Conservation (phyloP, 2,888 invertebrate genomes). For the Metalampra italica region DNA sequence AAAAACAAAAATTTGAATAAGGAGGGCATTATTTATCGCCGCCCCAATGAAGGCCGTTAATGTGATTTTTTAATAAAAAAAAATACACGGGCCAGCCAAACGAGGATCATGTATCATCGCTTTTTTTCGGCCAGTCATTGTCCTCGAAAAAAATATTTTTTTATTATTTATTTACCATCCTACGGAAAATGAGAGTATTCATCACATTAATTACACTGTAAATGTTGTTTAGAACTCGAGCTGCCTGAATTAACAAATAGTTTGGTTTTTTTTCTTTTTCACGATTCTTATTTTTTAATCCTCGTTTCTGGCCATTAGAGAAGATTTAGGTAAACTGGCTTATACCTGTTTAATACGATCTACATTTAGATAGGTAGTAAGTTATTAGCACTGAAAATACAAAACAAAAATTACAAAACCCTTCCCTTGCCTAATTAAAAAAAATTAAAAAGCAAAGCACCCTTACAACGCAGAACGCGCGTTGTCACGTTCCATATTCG, state of each 20-base stretch:
- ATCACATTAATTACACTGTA: conserved; percentile 61
- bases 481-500: conserved; percentile 78
- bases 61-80: conserved; percentile 77
- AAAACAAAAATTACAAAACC: conserved; percentile 31
- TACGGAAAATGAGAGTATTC: conserved; percentile 53
- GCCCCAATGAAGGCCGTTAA: conserved; percentile 78
- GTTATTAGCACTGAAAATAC: not conserved
- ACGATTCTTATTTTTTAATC: conserved; percentile 13
- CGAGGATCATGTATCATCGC: conserved; percentile 78
- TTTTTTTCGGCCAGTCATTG: conserved; percentile 75
- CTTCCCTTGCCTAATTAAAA: conserved; percentile 72
- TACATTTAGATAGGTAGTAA: too few species aligned
- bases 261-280: conserved; percentile 11
- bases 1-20: conserved; percentile 79
- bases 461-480: conserved; percentile 75
- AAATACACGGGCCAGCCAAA: conserved; percentile 67
- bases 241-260: conserved; percentile 23
- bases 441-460: conserved; percentile 61
- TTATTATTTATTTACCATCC: conserved; percentile 53
- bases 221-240: conserved; percentile 26
- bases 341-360: too few species aligned
- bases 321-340: too few species aligned
- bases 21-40: conserved; percentile 78
- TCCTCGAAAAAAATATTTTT: conserved; percentile 53
- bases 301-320: too few species aligned